Conservation (phyloP, 2,888 invertebrate species). For the Hirtodrosophila trivittata region DNA sequence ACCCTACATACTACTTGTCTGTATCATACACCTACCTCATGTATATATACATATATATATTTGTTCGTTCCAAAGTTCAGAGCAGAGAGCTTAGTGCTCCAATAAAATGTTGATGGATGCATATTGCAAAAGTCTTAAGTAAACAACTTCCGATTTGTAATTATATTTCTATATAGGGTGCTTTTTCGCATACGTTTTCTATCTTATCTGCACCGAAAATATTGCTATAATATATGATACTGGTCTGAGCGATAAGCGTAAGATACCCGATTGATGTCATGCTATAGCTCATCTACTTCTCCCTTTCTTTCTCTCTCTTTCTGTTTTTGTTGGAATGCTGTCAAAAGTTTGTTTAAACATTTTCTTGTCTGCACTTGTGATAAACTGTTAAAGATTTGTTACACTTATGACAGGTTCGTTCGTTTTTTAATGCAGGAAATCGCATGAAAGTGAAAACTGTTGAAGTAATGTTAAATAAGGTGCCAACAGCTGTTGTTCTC, state of each 20-base stretch:
- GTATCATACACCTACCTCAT: slow-evolving; percentile 37
- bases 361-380: slow-evolving; percentile 30
- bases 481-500: slow-evolving; percentile 44
- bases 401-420: slow-evolving; percentile 34
- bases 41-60: slow-evolving; percentile 9
- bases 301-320: slow-evolving; percentile 28
- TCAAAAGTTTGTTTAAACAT: slow-evolving; percentile 37
- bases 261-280: slow-evolving; percentile 59
- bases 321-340: slow-evolving; percentile 30
- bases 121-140: slow-evolving; percentile 45
- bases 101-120: slow-evolving; percentile 54
- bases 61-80: slow-evolving; percentile 50
- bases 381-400: slow-evolving; percentile 54
- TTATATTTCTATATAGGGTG: slow-evolving; percentile 43
- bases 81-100: slow-evolving; percentile 42
- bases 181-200: slow-evolving; percentile 30
- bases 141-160: slow-evolving; percentile 66
- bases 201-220: no score
- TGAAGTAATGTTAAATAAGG: slow-evolving; percentile 34
- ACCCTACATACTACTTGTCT: not conserved
- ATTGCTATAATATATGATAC: not conserved
- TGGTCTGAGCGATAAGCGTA: slow-evolving; percentile 33
- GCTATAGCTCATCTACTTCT: slow-evolving; percentile 12
- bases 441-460: slow-evolving; percentile 38
- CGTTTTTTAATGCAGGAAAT: slow-evolving; percentile 24